These are phyloP conservation scores for Cheilosia scutellata DNA, from an alignment of 2,888 invertebrate genomes.

Conservation along the genomic window DNA sequence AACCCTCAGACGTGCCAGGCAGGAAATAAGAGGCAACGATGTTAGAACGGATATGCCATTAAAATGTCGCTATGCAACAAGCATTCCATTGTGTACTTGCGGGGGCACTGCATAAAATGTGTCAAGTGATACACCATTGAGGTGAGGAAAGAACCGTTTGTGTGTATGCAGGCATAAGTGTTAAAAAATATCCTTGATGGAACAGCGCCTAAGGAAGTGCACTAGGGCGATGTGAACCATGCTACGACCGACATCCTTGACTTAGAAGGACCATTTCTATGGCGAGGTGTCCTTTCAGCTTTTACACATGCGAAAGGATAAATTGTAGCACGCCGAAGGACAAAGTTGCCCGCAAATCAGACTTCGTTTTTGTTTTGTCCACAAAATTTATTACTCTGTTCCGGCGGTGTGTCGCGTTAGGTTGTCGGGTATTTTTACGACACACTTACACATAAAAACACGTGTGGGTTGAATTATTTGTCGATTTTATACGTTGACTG, in stretches of 20 bases:
- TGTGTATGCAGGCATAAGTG: slow-evolving; percentile 46
- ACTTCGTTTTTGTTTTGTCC: slow-evolving; percentile 61
- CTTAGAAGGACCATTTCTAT: slow-evolving; percentile 49
- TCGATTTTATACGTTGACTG: slow-evolving; percentile 59
- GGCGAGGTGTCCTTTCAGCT: slow-evolving; percentile 51
- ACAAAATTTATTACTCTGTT: slow-evolving; percentile 66
- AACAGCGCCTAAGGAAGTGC: slow-evolving; percentile 68
- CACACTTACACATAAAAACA: slow-evolving; percentile 14
- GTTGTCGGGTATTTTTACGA: slow-evolving; percentile 34
- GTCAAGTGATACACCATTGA: slow-evolving; percentile 72
- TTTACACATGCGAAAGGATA: slow-evolving; percentile 48
- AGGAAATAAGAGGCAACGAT: slow-evolving; percentile 33
- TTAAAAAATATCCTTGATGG: slow-evolving; percentile 64
- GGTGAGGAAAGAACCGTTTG: slow-evolving; percentile 59
- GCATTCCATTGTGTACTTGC: slow-evolving; percentile 53
- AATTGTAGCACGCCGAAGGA: slow-evolving; percentile 60
- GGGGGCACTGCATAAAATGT: slow-evolving; percentile 67
- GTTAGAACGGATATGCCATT: slow-evolving; percentile 65
- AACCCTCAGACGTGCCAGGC: slow-evolving; percentile 22
- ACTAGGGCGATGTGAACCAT: slow-evolving; percentile 52
- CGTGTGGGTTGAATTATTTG: slow-evolving; percentile 34
- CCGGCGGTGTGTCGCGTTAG: slow-evolving; percentile 32
- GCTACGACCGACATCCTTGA: slow-evolving; percentile 58
- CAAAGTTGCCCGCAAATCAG: slow-evolving; percentile 73
- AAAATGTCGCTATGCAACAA: slow-evolving; percentile 72